A percentile compares a stretch with the other conserved stretches of the same genome.
phyloP scores from a whole-genome alignment of 2,797 vertebrate species.

The Schizopygopsis pylzovi region DNA sequence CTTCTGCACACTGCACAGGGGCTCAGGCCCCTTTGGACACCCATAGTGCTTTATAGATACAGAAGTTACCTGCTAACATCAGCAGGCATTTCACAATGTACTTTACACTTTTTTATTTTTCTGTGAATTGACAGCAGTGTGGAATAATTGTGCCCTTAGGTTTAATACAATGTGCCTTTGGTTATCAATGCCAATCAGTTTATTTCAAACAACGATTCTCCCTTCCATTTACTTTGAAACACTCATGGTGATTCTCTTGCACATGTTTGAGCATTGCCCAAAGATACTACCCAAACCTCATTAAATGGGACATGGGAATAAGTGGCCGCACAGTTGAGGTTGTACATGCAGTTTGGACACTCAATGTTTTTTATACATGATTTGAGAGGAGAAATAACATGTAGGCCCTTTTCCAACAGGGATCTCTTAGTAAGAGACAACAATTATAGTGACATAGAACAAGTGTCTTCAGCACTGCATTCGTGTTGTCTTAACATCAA shows the following conservation, averaged over 20 bases:
- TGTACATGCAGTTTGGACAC: slow-evolving; percentile 57
- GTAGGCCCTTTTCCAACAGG: slow-evolving; percentile 52
- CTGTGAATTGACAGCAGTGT: slow-evolving; percentile 73
- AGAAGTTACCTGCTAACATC: slow-evolving; percentile 55
- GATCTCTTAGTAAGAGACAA: slow-evolving; percentile 52
- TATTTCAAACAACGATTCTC: slow-evolving; percentile 69
- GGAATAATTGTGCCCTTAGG: slow-evolving; percentile 82
- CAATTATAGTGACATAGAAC: slow-evolving; percentile 68
- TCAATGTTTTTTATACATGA: slow-evolving; percentile 21
- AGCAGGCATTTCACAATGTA: slow-evolving; percentile 55
- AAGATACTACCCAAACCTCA: slow-evolving; percentile 55
- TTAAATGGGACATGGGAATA: slow-evolving; percentile 42
- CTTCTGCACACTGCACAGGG: slow-evolving; percentile 54
- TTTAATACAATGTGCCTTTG: slow-evolving; percentile 92
- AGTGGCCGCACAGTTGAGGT: slow-evolving; percentile 44
- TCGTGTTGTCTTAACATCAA: slow-evolving; percentile 80
- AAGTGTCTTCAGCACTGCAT: slow-evolving; percentile 71
- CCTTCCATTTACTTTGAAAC: slow-evolving; percentile 71
- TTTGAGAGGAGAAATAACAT: slow-evolving; percentile 39
- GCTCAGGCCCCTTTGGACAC: slow-evolving; percentile 49
- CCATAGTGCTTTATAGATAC: slow-evolving; percentile 55
- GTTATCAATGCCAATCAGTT: slow-evolving; percentile 79
- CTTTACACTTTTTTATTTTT: slow-evolving; percentile 59
- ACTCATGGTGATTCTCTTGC: slow-evolving; percentile 54
- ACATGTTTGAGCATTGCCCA: slow-evolving; percentile 60